phyloP scores from a whole-genome alignment of 2,888 invertebrate species.

The Hydroisotoma schaefferi region DNA sequence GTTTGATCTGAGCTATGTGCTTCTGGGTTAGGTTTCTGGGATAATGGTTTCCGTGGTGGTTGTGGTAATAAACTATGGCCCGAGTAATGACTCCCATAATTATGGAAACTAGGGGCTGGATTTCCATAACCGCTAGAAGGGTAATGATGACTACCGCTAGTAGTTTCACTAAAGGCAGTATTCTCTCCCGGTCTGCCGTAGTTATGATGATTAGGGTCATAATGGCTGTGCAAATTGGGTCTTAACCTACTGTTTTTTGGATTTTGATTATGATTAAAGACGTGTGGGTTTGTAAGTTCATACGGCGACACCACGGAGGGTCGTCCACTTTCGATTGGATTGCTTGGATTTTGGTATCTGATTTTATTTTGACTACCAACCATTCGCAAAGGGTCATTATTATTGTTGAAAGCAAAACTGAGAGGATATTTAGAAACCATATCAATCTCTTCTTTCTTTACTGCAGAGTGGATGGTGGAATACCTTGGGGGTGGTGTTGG shows the following conservation, averaged over 20 bases:
- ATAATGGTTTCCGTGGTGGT: neutral
- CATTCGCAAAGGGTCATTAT: no score
- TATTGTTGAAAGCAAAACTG: slow-evolving; percentile 18
- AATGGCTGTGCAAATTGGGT: slow-evolving; percentile 20
- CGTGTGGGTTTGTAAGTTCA: neutral
- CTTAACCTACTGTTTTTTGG: neutral
- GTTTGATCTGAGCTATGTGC: slow-evolving; percentile 5
- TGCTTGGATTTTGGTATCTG: no score
- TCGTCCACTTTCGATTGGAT: no score
- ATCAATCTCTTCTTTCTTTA: slow-evolving; percentile 15
- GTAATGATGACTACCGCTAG: slow-evolving; percentile 16
- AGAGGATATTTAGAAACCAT: slow-evolving; percentile 32
- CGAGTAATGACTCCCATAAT: slow-evolving; percentile 23
- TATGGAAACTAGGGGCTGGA: slow-evolving; percentile 16
- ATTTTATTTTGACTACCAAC: no score
- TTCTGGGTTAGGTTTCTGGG: slow-evolving; percentile 14
- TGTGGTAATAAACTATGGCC: slow-evolving; percentile 20
- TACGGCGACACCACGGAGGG: no score
- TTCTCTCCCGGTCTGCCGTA: slow-evolving; percentile 21
- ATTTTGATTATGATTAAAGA: neutral
- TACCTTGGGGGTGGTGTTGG: neutral
- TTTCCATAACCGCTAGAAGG: slow-evolving; percentile 29
- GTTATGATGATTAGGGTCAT: slow-evolving; percentile 35
- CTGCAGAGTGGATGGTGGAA: neutral
- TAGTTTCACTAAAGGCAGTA: slow-evolving; percentile 14